Base-by-base conservation (phyloP, 2,888 invertebrate species). In the Cantharis lateralis region DNA sequence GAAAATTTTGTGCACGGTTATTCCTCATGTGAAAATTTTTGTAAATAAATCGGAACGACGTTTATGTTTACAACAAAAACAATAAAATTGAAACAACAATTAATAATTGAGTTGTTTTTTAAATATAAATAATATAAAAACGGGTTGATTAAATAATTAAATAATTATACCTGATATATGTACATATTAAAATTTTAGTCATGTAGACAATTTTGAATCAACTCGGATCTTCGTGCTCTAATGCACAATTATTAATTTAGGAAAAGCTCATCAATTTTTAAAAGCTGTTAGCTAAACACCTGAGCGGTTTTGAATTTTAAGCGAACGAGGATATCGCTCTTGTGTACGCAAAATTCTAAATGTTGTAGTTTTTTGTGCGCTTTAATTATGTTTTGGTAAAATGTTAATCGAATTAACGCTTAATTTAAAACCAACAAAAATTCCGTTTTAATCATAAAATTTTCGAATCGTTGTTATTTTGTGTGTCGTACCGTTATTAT, bases 201-300 rank as follows among this genome's bases (percentile, higher is more conserved):
- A 24, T 66, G 64, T 66, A 18, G 64, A 66, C 64, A 66, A 66
- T 66, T 24, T 24, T 66, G 64, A 66, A 66, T 66, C 64, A 66
- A 66, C 64, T 66, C 64, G 64, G 64, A 66, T 66, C 64, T 66
- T 66, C 64, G 64, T 66, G 64, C 64, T 66, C 64, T 66, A 66
- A 66, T 66, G 64, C 24, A 66, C 64, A 66, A 66, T 66, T 66
- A 66, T 66, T 66, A 66, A 66, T 66, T 66, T 66, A 66, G 64
- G 64, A 20, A 66, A 66, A 66, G 64, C 64, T 66, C 64, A 66
- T 66, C 64, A 66, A 66, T 66, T 66, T 66, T 66, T 66, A 66
- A 66, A 66, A 66, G 64, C 64, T 66, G 64, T 66, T 66, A 66
- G 64, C 48, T 48, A 48, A 48, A 48, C 48, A 48, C 48, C 48